Conservation (phyloP, 2,797 vertebrate species). For the Rhinoraja longicauda region DNA sequence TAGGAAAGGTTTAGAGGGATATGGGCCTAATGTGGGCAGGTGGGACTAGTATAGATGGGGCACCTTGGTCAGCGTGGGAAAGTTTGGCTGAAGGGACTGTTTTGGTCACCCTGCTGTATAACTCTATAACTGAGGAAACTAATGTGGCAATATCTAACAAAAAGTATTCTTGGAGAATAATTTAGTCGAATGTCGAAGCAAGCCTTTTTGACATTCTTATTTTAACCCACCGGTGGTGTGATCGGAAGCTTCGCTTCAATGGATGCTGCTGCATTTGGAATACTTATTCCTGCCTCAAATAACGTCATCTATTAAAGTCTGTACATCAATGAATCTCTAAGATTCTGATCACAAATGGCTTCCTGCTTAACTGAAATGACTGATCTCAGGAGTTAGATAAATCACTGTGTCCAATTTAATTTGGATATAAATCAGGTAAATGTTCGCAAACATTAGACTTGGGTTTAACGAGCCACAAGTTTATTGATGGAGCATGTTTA, state of each 20-base stretch:
- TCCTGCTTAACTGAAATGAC: constrained; percentile 29
- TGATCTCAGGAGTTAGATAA: constrained; percentile 27
- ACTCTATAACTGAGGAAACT: background rate
- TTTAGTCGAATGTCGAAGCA: background rate
- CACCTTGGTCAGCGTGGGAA: too few species aligned
- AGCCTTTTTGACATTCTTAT: background rate
- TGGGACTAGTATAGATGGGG: too few species aligned
- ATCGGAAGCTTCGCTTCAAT: background rate
- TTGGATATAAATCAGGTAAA: constrained; percentile 27
- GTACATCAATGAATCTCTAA: background rate
- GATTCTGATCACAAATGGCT: constrained; percentile 15
- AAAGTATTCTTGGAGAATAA: background rate
- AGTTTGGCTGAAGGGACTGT: too few species aligned
- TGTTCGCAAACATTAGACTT: background rate
- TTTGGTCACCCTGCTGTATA: too few species aligned
- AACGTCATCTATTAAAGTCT: background rate
- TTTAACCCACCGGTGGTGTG: background rate
- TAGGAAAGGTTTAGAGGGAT: too few species aligned
- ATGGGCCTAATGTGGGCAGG: too few species aligned
- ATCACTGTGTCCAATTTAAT: background rate
- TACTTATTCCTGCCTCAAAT: background rate
- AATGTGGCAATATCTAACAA: background rate
- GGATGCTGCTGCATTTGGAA: background rate
- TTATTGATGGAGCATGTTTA: constrained; percentile 28
- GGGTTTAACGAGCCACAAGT: background rate